phyloP scores from a whole-genome alignment of 2,888 invertebrate genomes.

The Helleia helle region DNA sequence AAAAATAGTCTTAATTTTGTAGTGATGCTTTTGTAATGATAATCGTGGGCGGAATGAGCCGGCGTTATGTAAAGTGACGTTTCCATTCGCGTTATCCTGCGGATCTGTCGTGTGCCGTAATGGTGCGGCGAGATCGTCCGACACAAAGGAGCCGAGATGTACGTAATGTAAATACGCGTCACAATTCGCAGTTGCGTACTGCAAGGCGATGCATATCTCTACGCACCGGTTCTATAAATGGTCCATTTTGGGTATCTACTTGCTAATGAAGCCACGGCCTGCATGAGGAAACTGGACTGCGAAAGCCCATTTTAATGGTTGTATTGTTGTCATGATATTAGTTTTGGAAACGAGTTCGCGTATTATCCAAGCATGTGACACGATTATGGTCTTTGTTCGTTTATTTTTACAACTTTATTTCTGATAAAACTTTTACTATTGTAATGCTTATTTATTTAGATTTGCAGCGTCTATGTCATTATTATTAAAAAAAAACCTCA shows the following conservation, averaged over 20 bases:
- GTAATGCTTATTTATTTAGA: too few species aligned
- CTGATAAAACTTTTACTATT: too few species aligned
- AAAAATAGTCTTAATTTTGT: constrained; percentile 20
- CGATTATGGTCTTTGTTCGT: constrained; percentile 11
- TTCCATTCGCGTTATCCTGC: constrained; percentile 66
- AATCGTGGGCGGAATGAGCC: constrained; percentile 42
- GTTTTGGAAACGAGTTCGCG: constrained; percentile 32
- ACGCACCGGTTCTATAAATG: constrained; percentile 64
- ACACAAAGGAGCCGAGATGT: constrained; percentile 68
- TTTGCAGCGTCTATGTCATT: too few species aligned
- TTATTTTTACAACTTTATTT: too few species aligned
- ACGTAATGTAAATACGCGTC: constrained; percentile 63
- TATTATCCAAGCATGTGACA: constrained; percentile 2
- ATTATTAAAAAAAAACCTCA: too few species aligned
- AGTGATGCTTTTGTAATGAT: constrained; percentile 15
- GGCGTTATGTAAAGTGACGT: constrained; percentile 64
- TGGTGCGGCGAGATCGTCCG: constrained; percentile 59
- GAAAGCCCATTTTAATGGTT: constrained; percentile 49
- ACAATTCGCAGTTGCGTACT: constrained; percentile 46
- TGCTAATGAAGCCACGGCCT: constrained; percentile 63
- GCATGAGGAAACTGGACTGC: constrained; percentile 54
- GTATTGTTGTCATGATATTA: constrained; percentile 43
- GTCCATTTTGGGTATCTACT: constrained; percentile 69
- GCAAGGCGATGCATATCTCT: constrained; percentile 66
- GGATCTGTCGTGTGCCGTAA: constrained; percentile 63